Conservation (phyloP, 2,113 vertebrate genomes). For the Machaerirhynchus nigripectus region DNA sequence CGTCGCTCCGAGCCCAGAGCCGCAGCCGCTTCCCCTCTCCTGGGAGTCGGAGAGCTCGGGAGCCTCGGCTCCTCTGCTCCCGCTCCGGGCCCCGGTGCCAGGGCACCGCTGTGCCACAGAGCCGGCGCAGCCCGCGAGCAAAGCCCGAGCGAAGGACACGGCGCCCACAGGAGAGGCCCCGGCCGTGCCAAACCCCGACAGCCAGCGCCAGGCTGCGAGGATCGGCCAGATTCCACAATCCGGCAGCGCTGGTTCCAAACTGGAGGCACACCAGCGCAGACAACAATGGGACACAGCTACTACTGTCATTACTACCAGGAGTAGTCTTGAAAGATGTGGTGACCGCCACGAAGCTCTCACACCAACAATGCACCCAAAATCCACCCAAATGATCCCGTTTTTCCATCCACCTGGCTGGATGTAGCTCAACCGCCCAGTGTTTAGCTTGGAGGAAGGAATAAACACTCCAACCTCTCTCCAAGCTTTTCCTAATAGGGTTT, state of each 20-base stretch:
- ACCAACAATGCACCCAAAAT: rapidly evolving
- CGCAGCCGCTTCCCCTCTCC: not conserved
- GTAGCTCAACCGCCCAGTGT: rapidly evolving
- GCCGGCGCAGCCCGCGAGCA: not conserved
- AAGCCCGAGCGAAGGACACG: not conserved
- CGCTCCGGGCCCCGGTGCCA: not conserved
- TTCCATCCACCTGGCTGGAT: no score
- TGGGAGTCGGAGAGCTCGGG: not conserved
- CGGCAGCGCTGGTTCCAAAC: not conserved
- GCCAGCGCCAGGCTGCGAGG: not conserved
- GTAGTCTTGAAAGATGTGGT: rapidly evolving
- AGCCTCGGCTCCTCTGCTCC: not conserved
- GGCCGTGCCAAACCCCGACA: rapidly evolving
- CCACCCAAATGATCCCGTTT: not conserved
- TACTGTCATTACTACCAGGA: not conserved
- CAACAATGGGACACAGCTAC: not conserved
- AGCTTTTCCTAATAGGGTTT: not conserved
- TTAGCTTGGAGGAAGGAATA: not conserved
- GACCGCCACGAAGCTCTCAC: not conserved
- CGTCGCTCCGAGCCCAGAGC: not conserved
- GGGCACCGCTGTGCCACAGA: not conserved
- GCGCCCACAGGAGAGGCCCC: not conserved
- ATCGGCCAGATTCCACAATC: not conserved
- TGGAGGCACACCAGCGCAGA: rapidly evolving
- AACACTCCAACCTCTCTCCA: not conserved